Evolutionary conservation across 2,113 vertebrate species (phyloP).

Genomic region (Mungos mungo): DNA sequence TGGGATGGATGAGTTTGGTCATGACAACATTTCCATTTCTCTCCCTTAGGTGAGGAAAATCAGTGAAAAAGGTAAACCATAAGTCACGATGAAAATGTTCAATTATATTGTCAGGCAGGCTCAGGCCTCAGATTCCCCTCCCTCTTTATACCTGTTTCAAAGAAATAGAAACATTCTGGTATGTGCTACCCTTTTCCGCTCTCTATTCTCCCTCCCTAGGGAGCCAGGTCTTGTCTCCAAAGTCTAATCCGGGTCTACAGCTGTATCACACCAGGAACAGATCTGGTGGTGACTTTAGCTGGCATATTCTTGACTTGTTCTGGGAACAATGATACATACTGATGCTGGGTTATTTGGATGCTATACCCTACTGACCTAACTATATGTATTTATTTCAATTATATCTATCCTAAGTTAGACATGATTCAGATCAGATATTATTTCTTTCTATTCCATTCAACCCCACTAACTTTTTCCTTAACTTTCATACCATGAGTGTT

Average conservation of each 20-base stretch:
- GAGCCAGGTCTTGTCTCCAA: not conserved
- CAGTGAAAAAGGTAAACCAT: not conserved
- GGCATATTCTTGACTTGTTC: not conserved
- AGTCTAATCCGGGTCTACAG: not conserved
- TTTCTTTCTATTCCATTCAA: not conserved
- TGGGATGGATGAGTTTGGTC: not conserved
- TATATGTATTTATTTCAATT: not conserved
- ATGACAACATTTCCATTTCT: slow-evolving; percentile 5
- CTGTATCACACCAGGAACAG: not conserved
- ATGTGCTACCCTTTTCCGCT: not conserved
- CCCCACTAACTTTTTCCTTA: not conserved
- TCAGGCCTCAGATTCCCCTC: not conserved
- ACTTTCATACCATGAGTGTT: not conserved
- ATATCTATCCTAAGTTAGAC: not conserved
- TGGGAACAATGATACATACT: not conserved
- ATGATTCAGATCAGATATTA: not conserved
- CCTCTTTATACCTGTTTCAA: not conserved
- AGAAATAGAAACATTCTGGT: not conserved
- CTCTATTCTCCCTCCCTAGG: not conserved
- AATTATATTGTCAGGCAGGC: not conserved
- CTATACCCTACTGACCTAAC: not conserved
- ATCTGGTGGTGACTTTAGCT: not conserved
- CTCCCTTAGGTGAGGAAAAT: not conserved
- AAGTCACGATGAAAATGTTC: not conserved
- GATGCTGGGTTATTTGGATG: not conserved